Evolutionary conservation across 2,888 invertebrate genomes (phyloP), one percentile per base, ranked within the genome.

Genomic region (Ennomos fuscantarius): DNA sequence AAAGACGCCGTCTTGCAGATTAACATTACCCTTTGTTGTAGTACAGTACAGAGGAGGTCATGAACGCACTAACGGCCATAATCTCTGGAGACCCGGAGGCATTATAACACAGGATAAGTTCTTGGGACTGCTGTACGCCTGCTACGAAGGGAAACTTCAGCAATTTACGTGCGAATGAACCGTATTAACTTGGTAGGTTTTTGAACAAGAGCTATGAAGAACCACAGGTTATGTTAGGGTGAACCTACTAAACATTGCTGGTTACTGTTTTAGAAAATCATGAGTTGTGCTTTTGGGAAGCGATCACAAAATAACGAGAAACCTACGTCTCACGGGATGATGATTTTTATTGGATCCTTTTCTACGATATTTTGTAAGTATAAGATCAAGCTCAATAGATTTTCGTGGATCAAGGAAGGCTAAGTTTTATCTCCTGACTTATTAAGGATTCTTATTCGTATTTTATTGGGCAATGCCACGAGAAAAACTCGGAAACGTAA

Each of bases 21-120:
- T 68, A 62, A 68, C 65, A 66, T 66, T 70, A 66, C 66, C 68
- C 71, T 76, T 75, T 72, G 71, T 74, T 73, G 66, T 75, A 68
- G 71, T 67, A 68, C 68, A 43, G 55, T 60, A 60, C 51, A 44
- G 52, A 58, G 44, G 44, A 41, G 52, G 58, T 60, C 66, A 60
- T 69, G 72, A 70, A 76, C 68, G 68, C 69, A 75, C 74, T 75
- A 77, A 71, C 69, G 69, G 67, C 62, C 68, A 75, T 77, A 78
- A 77, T 77, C 75, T 81, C 69, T 60, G 70, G 70, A 73, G 70
- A 59, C 79, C 76, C 77, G 55, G 57, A 75, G 79, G 82, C 75
- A 74, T 77, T 78, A 79, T 77, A 70, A 76, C 65, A 60, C 65
- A 55, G 69, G 70, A 58, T 72, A 73, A 77, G 69, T 78, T 79